A percentile compares a stretch with the other conserved stretches of the same genome.
phyloP scores from a whole-genome alignment of 2,113 vertebrate species.

The Sander lucioperca region DNA sequence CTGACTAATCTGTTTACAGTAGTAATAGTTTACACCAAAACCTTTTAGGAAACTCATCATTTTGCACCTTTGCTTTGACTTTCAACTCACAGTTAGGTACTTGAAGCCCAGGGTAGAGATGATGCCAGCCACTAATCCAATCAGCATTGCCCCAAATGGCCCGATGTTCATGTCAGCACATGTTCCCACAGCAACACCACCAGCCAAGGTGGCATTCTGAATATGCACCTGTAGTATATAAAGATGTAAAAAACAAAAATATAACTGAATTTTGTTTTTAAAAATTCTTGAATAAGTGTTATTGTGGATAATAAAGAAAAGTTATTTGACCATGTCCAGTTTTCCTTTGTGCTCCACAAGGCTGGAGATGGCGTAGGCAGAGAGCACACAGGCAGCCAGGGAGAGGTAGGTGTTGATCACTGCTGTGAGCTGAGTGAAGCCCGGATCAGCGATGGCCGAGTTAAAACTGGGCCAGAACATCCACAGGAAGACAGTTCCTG shows the following conservation, averaged over 20 bases:
- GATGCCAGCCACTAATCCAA: slow-evolving; percentile 89
- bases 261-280: not conserved
- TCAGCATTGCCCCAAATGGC: slow-evolving; percentile 89
- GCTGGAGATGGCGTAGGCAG: slow-evolving; percentile 92
- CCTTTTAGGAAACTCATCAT: not conserved
- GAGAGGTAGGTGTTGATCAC: slow-evolving; percentile 94
- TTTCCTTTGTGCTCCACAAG: slow-evolving; percentile 90
- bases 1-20: not conserved
- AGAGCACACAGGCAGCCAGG: slow-evolving; percentile 88
- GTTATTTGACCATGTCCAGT: slow-evolving; percentile 90
- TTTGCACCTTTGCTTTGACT: not conserved
- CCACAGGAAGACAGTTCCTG: slow-evolving; percentile 90
- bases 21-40: not conserved
- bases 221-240: slow-evolving; percentile 89
- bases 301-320: not conserved
- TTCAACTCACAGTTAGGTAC: slow-evolving; percentile 87
- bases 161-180: slow-evolving; percentile 91
- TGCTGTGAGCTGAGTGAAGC: slow-evolving; percentile 73
- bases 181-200: slow-evolving; percentile 96
- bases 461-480: slow-evolving; percentile 99
- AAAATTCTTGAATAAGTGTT: not conserved
- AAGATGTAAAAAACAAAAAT: not conserved
- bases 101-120: slow-evolving; percentile 93
- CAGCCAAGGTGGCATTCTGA: slow-evolving; percentile 96
- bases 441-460: slow-evolving; percentile 85